Evolutionary conservation across 2,888 invertebrate genomes (phyloP), one percentile per base, ranked within the genome.

Genomic region (Erpobdella octoculata): DNA sequence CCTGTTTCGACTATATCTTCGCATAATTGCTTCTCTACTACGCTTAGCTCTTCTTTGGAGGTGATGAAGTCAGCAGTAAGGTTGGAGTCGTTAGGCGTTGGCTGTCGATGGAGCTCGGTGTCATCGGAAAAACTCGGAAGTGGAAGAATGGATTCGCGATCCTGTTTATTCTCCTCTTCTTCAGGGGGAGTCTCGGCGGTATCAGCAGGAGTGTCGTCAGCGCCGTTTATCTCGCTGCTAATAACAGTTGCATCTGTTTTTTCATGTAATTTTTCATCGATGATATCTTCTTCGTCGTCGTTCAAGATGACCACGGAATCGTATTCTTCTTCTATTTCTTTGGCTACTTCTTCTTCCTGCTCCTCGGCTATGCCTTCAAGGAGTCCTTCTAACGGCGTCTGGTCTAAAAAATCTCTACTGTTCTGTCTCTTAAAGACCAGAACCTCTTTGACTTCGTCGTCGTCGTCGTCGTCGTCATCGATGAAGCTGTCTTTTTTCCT

Each of bases 281-380:
- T 31, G 41, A n/a, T 53, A 25, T 48, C 48, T 36, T 68, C 68
- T 36, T 48, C 58, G 5, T 48, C 69, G 31, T 69, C 69, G 62
- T 48, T 36, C 36, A 35, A 58, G 58, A 53, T 48, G 35, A 69
- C 31, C 33, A 69, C 69, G 2, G 69, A 58, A 31, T 69, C 69
- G 36, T n/a, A 48, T 46, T 69, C 69, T 28, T 69, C 69, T 15
- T 69, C 69, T 8, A 31, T 69, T 33, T 62, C 62, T 9, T 62
- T 62, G 6, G 31, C 33, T 33, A n/a, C 35, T n/a, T 48, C 53
- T n/a, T 69, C 69, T 69, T 69, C 69, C 12, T 53, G 58, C 36
- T 69, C 69, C 33, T 69, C 69, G 12, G 69, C 69, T 25, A 69
- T 69, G 33, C 69, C 69, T 58, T 69, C 69, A 33, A 69, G 37